These are phyloP conservation scores for Ophion ventricosus DNA, from an alignment of 2,888 invertebrate species.

Conservation along the genomic window DNA sequence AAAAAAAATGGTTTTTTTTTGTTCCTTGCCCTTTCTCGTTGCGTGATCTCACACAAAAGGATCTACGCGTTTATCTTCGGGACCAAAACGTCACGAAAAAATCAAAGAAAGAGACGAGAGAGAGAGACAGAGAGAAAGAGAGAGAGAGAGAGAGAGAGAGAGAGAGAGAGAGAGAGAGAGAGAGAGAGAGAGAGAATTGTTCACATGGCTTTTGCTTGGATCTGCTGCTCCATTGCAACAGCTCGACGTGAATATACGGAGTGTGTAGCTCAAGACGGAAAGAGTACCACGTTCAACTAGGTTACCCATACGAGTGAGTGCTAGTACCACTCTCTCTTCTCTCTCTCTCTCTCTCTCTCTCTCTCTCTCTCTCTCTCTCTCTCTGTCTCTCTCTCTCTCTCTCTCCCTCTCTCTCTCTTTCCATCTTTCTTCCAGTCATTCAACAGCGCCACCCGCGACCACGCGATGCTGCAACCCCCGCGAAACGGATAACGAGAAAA, in stretches of 20 bases:
- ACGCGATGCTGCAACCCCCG: constrained; percentile 47
- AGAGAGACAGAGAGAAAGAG: not conserved
- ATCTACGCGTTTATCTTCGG: constrained; percentile 29
- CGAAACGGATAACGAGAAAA: constrained; percentile 70
- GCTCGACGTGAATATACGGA: constrained; percentile 33
- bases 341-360: not conserved
- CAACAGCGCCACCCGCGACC: constrained; percentile 38
- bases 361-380: constrained; percentile 4
- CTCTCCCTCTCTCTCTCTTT: not conserved
- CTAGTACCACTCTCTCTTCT: not conserved
- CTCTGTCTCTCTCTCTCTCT: not conserved
- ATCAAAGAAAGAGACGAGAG: not conserved
- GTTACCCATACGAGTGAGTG: constrained; percentile 40
- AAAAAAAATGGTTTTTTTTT: constrained; percentile 25
- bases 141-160: not conserved
- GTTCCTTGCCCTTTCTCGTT: constrained; percentile 37
- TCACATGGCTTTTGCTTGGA: constrained; percentile 28
- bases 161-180: not conserved
- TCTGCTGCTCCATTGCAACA: constrained; percentile 13
- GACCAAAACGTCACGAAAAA: constrained; percentile 14
- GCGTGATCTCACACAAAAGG: constrained; percentile 16
- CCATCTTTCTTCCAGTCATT: not conserved
- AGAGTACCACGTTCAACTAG: constrained; percentile 43
- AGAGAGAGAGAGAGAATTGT: not conserved
- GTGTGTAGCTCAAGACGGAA: constrained; percentile 12